Evolutionary conservation across 2,888 invertebrate species (phyloP).

Genomic region (Anodontia alba): DNA sequence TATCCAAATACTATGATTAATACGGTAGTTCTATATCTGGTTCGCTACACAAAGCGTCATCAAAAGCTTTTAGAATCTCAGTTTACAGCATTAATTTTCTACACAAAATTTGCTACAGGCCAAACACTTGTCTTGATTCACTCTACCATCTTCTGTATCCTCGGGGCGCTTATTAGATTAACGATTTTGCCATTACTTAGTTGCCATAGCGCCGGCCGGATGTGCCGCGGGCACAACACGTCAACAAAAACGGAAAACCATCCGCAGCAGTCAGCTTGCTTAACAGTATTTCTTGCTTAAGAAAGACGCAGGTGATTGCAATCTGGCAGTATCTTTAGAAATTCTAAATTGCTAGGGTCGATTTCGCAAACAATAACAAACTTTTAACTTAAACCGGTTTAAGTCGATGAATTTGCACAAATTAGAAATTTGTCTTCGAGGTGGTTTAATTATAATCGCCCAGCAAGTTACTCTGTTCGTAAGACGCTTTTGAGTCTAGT

Average conservation of each 20-base stretch:
- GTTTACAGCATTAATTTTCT: constrained; percentile 21
- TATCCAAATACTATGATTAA: too few species aligned
- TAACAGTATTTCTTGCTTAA: background rate
- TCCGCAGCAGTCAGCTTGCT: constrained; percentile 7
- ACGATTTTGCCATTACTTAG: constrained; percentile 62
- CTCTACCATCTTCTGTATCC: constrained; percentile 29
- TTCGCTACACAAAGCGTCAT: background rate
- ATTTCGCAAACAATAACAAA: background rate
- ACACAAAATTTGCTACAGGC: constrained; percentile 15
- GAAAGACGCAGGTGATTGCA: constrained; percentile 7
- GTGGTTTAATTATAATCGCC: constrained; percentile 18
- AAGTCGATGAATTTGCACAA: constrained; percentile 11
- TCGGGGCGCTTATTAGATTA: constrained; percentile 56
- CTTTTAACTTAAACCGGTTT: background rate
- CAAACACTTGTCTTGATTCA: constrained; percentile 22
- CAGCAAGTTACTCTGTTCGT: background rate
- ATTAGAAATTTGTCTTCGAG: constrained; percentile 13
- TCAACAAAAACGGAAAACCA: constrained; percentile 26
- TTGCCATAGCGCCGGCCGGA: constrained; percentile 56
- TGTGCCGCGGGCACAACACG: constrained; percentile 37
- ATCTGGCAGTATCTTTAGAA: background rate
- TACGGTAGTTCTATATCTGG: background rate
- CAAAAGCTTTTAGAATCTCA: constrained; percentile 18
- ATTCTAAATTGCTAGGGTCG: background rate
- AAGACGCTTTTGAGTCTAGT: constrained; percentile 9